A percentile compares a stretch with the other conserved stretches of the same genome.
These are phyloP conservation scores for Unio pictorum DNA, from an alignment of 2,888 invertebrate species.

Conservation along the genomic window DNA sequence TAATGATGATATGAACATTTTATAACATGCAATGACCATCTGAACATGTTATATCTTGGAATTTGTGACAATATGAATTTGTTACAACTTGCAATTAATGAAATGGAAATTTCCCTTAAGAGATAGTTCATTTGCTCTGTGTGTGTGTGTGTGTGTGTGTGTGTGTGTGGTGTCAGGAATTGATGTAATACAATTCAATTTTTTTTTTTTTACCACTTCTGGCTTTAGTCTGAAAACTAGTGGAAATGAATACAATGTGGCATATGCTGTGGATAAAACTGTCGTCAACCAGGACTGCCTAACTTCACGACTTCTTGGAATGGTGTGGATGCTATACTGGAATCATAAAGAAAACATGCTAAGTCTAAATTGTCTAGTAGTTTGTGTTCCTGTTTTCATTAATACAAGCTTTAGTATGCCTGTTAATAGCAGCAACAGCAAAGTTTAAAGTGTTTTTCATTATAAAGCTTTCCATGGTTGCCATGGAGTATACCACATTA, in stretches of 20 bases:
- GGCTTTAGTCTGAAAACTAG: conserved; percentile 82
- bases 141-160: too few species aligned
- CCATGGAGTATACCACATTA: too few species aligned
- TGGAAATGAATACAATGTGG: conserved; percentile 81
- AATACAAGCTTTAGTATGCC: not conserved
- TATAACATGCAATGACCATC: too few species aligned
- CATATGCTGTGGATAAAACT: conserved; percentile 83
- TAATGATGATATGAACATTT: too few species aligned
- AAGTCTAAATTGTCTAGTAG: not conserved
- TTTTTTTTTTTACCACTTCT: conserved; percentile 75
- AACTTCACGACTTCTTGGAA: conserved; percentile 90
- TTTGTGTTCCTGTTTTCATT: not conserved
- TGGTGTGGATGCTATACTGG: conserved; percentile 74
- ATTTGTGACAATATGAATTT: too few species aligned
- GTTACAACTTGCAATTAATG: too few species aligned
- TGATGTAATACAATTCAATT: not conserved
- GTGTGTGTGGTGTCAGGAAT: too few species aligned
- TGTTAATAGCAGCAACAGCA: not conserved
- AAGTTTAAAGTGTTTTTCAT: not conserved
- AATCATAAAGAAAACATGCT: conserved; percentile 13
- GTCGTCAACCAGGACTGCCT: conserved; percentile 88
- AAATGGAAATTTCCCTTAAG: too few species aligned
- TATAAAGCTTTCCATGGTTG: too few species aligned
- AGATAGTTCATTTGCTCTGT: too few species aligned
- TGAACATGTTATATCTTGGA: too few species aligned